Conservation (phyloP, 2,797 vertebrate genomes). For the Centroberyx gerrardi region DNA sequence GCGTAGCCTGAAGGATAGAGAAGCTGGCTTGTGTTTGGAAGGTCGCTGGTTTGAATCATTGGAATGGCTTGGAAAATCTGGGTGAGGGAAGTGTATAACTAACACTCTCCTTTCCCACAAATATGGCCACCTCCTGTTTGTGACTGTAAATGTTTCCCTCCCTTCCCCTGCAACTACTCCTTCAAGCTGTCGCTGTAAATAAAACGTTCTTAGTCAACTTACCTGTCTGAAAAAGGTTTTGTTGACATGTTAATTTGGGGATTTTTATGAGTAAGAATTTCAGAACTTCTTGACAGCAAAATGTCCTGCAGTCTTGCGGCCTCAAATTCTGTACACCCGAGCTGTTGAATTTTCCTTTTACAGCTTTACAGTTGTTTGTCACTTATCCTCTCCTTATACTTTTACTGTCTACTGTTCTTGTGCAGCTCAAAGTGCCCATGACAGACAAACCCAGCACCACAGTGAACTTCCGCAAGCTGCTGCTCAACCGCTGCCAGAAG, state of each 20-base stretch:
- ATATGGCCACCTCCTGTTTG: neutral
- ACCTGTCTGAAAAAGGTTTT: no score
- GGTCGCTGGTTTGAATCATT: neutral
- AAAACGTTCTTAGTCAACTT: neutral
- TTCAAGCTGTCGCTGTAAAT: neutral
- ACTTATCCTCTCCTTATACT: neutral
- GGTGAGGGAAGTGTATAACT: neutral
- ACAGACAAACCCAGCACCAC: constrained; percentile 94
- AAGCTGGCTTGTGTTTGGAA: neutral
- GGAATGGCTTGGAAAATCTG: neutral
- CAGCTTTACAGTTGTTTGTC: neutral
- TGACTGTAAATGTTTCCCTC: neutral
- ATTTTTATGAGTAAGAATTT: neutral
- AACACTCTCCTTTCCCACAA: neutral
- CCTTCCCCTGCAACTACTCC: neutral
- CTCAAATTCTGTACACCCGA: neutral
- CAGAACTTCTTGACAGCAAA: neutral
- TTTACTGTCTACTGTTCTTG: neutral
- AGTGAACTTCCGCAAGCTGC: constrained; percentile 96
- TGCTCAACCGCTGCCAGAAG: constrained; percentile 98
- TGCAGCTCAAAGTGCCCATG: constrained; percentile 95
- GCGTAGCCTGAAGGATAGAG: neutral
- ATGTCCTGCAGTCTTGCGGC: no score
- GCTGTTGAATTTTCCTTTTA: neutral
- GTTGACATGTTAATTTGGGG: neutral